Conservation (phyloP, 2,113 vertebrate genomes). For the Fulica atra region DNA sequence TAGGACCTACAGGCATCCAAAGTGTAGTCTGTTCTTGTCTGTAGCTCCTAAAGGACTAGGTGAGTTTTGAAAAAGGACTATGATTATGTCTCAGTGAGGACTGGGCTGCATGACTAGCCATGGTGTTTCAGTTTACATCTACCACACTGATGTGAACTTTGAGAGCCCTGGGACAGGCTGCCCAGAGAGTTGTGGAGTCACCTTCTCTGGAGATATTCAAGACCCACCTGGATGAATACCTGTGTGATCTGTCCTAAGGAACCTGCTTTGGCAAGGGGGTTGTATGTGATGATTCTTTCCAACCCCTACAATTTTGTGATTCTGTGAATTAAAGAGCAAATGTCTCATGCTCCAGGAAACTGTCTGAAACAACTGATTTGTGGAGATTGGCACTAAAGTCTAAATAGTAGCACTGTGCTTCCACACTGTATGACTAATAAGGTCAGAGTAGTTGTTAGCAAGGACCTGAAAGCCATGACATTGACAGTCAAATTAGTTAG, state of each 20-base stretch:
- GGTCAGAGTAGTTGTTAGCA: not conserved
- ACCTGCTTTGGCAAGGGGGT: too few species aligned
- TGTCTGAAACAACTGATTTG: not conserved
- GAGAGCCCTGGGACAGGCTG: not conserved
- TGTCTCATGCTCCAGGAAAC: not conserved
- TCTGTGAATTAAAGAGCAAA: not conserved
- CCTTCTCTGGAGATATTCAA: too few species aligned
- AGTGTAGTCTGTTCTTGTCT: not conserved
- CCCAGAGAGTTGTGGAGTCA: too few species aligned
- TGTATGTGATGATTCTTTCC: too few species aligned
- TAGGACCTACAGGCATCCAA: not conserved
- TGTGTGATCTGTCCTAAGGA: too few species aligned
- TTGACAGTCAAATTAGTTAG: not conserved
- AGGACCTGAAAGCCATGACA: not conserved
- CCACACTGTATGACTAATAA: not conserved
- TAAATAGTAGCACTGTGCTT: not conserved
- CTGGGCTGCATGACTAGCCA: not conserved
- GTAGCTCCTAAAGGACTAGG: not conserved
- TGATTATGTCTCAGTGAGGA: not conserved
- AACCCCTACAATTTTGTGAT: too few species aligned
- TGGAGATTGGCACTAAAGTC: not conserved
- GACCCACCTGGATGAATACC: too few species aligned
- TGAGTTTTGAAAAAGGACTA: not conserved
- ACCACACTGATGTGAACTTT: not conserved
- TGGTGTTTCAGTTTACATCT: not conserved